phyloP scores from a whole-genome alignment of 2,888 invertebrate genomes.

The Cheilosia soror region DNA sequence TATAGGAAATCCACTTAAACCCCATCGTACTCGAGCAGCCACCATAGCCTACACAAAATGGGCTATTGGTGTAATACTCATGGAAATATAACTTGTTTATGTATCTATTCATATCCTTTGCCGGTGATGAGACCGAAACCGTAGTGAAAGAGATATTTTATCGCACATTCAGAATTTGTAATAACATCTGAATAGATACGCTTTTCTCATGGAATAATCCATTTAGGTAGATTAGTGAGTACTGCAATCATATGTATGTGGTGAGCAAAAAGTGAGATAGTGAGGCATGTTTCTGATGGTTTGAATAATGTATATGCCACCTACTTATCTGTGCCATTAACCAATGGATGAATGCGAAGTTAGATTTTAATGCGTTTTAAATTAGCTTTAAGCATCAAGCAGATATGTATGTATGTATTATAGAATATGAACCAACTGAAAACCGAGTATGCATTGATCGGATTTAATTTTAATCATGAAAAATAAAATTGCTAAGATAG shows the following conservation, averaged over 20 bases:
- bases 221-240: conserved; percentile 67
- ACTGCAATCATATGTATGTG: conserved; percentile 1
- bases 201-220: conserved; percentile 67
- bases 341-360: conserved; percentile 24
- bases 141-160: conserved; percentile 48
- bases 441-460: no score
- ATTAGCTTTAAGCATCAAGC: conserved; percentile 25
- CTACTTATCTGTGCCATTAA: conserved; percentile 19
- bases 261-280: not conserved
- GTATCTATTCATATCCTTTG: conserved; percentile 60
- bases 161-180: conserved; percentile 61
- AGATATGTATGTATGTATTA: conserved; percentile 4
- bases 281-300: conserved; percentile 8
- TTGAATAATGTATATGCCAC: conserved; percentile 8
- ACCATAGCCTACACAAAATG: not conserved
- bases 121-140: conserved; percentile 37
- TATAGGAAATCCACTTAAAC: conserved; percentile 31
- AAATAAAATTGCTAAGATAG: no score
- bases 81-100: conserved; percentile 64
- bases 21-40: not conserved
- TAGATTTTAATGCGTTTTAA: conserved; percentile 56
- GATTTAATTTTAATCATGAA: no score
- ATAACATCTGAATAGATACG: conserved; percentile 54
- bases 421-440: no score
- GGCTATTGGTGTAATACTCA: conserved; percentile 30